Base-by-base conservation (phyloP, 2,888 invertebrate genomes). In the Metallyticus violacea region DNA sequence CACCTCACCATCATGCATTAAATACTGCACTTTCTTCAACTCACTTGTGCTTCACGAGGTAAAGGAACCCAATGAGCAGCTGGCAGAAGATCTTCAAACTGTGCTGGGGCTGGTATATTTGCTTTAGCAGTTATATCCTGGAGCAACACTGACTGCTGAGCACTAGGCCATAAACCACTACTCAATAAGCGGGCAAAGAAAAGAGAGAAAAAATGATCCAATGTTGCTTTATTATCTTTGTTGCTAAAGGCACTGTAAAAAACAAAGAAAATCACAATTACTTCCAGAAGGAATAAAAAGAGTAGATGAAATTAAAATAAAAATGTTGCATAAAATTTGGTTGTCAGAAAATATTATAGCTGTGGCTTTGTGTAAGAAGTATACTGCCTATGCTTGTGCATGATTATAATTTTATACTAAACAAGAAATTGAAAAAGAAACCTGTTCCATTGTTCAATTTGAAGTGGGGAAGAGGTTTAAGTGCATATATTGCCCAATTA, bases 31-130 rank as follows among this genome's bases (percentile, higher is more conserved):
- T n/a, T n/a, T n/a, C n/a, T n/a, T n/a, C 25, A 26, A 30, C 77
- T 29, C 86, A 89, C 89, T 89, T 95, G 95, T 0, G 96, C 96
- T 90, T 97, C 97, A 90, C 95, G 93, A 0, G 97, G 96, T 88
- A 97, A 91, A 9, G 94, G 93, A 22, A 97, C 92, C 86, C 93
- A 93, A 89, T 94, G 94, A 1, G 95, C 94, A n/a, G 94, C 94
- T n/a, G 93, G 93, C 87, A 96, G 91, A 28, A 95, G 90, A 86
- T 94, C 94, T 91, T 96, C 96, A 91, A 97, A 95, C 87, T 91
- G 90, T 0, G 89, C 80, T 27, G 40, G 76, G n/a, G 62, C 80
- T 77, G 77, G 40, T 76, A 27, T 4, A 15, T 78, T 30, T 29
- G 80, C 80, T 85, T 87, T 87, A 15, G 85, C 79, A 76, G 84